Conservation (phyloP, 2,113 vertebrate genomes). For the Nansenia antarctica region DNA sequence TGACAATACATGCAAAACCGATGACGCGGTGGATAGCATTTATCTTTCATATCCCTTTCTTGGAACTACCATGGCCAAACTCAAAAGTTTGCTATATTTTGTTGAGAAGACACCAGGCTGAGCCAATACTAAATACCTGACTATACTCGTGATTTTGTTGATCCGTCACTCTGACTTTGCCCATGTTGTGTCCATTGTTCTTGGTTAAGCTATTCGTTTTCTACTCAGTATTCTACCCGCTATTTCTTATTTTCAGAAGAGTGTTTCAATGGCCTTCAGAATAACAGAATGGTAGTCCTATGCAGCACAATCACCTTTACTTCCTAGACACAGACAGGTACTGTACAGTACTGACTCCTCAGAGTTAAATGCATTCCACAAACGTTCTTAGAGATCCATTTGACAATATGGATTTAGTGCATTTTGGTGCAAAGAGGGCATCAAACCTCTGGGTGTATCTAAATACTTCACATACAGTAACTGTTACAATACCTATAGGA, state of each 20-base stretch:
- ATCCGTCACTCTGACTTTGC: background rate
- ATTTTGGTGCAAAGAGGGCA: background rate
- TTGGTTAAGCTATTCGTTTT: background rate
- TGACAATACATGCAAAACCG: background rate
- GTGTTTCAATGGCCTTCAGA: constrained; percentile 17
- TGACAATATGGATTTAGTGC: background rate
- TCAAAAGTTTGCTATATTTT: background rate
- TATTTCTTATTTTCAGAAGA: background rate
- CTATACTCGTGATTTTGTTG: background rate
- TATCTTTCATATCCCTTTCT: background rate
- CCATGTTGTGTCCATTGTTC: background rate
- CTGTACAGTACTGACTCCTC: no score
- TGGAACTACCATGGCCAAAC: background rate
- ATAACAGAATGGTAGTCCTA: constrained; percentile 3
- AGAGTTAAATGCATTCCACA: background rate
- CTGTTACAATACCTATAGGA: background rate
- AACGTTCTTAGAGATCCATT: background rate
- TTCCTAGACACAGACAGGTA: background rate
- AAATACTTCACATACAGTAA: no score
- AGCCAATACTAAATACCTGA: background rate
- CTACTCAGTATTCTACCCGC: background rate
- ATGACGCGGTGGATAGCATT: background rate
- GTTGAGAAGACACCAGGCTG: background rate
- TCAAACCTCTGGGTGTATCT: no score
- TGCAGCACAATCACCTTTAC: background rate